These are phyloP conservation scores for Agelastica alni DNA, from an alignment of 2,888 invertebrate genomes.

Conservation along the genomic window DNA sequence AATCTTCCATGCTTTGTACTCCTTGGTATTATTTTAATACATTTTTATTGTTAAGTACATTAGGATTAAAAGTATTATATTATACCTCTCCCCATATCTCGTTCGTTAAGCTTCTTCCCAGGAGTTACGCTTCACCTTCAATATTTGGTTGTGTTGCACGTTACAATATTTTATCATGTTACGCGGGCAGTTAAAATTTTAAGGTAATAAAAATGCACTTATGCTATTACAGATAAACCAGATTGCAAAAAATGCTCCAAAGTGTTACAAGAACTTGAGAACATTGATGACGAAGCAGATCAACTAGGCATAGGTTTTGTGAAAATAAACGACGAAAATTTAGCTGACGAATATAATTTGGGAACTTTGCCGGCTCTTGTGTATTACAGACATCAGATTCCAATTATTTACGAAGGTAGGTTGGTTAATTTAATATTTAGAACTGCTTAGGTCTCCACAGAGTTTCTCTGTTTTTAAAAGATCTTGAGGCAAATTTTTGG, in stretches of 20 bases:
- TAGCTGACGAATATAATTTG: conserved; percentile 92
- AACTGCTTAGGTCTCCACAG: too few relatives aligned
- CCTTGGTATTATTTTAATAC: too few relatives aligned
- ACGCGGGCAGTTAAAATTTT: neutral
- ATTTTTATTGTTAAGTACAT: too few relatives aligned
- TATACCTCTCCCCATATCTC: too few relatives aligned
- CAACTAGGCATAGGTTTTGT: conserved; percentile 93
- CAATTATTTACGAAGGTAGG: conserved; percentile 91
- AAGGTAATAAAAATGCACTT: neutral
- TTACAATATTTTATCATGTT: neutral
- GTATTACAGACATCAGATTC: conserved; percentile 92
- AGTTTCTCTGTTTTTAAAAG: too few relatives aligned
- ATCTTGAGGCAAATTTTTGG: too few relatives aligned
- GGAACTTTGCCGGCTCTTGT: conserved; percentile 86
- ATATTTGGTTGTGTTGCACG: neutral
- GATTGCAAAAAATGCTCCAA: conserved; percentile 92
- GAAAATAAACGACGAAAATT: conserved; percentile 88
- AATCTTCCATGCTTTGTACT: too few relatives aligned
- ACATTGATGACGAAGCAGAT: conserved; percentile 93
- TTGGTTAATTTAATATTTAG: too few relatives aligned
- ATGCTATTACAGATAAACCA: conserved; percentile 76
- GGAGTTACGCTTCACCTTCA: neutral
- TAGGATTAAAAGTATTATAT: too few relatives aligned
- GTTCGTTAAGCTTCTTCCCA: neutral
- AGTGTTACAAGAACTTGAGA: conserved; percentile 88